Conservation (phyloP, 2,113 vertebrate genomes). For the Oncorhynchus gorbuscha region DNA sequence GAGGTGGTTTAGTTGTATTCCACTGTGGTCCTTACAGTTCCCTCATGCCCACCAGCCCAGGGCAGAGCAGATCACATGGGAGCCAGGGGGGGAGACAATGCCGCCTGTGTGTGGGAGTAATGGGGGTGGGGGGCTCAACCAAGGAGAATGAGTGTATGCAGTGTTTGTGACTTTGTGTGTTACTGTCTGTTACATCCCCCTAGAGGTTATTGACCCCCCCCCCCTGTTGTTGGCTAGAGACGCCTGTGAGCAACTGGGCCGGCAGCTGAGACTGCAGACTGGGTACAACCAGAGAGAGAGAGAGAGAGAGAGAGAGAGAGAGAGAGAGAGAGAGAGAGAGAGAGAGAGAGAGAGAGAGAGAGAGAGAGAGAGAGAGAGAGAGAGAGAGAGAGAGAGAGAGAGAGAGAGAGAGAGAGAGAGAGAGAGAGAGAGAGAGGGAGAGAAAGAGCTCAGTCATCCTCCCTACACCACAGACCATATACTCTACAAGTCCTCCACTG, state of each 20-base stretch:
- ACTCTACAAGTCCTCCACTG: too few relatives aligned
- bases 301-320: background rate
- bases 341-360: background rate
- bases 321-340: background rate
- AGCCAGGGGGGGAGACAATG: too few relatives aligned
- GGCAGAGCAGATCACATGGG: too few relatives aligned
- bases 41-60: too few relatives aligned
- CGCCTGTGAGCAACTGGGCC: constrained; percentile 47
- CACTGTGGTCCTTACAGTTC: too few relatives aligned
- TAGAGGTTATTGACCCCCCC: constrained; percentile 26
- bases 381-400: too few relatives aligned
- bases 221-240: constrained; percentile 45
- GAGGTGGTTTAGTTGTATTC: too few relatives aligned
- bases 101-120: background rate
- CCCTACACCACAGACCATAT: too few relatives aligned
- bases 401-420: too few relatives aligned
- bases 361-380: background rate
- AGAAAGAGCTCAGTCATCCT: too few relatives aligned
- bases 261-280: constrained; percentile 52
- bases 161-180: constrained; percentile 6
- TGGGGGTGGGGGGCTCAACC: background rate
- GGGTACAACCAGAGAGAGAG: background rate
- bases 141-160: background rate
- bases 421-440: too few relatives aligned
- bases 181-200: background rate